Evolutionary conservation across 1,140 invertebrate species (phyloP).

Genomic region (Pissodes strobi): DNA sequence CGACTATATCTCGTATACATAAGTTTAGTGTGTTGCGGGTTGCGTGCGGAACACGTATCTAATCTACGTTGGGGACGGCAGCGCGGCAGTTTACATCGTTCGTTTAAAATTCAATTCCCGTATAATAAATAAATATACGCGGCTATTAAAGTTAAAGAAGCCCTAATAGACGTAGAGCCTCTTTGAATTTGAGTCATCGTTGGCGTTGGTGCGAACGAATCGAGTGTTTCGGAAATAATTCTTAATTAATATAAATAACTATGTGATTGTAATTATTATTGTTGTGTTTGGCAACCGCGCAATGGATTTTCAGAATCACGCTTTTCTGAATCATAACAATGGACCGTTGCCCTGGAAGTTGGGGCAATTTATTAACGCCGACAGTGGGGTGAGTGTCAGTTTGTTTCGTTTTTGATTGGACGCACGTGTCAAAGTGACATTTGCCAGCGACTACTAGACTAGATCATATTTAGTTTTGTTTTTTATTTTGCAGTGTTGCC

Average conservation of each 20-base stretch:
- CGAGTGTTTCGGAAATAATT: background rate
- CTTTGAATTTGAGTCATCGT: background rate
- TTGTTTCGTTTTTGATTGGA: no score
- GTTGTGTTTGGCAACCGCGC: no score
- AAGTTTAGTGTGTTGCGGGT: background rate
- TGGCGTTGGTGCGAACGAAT: background rate
- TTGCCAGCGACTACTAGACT: no score
- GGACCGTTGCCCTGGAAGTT: constrained; percentile 40
- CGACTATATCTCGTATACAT: constrained; percentile 3
- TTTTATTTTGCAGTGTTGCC: no score
- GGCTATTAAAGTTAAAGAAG: no score
- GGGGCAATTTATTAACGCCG: constrained; percentile 32
- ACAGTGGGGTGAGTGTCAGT: constrained; percentile 44
- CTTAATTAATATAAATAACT: no score
- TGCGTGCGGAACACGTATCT: background rate
- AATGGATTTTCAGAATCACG: constrained; percentile 41
- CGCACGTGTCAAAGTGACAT: no score
- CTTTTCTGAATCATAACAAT: constrained; percentile 18
- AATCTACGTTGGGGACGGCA: background rate
- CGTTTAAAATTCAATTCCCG: background rate
- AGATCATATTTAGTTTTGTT: no score
- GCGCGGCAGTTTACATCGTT: background rate
- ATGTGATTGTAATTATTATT: no score
- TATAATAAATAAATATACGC: no score
- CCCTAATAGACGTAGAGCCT: no score